These are phyloP conservation scores for Botia kubotai DNA, from an alignment of 2,797 vertebrate genomes.

Conservation along the genomic window DNA sequence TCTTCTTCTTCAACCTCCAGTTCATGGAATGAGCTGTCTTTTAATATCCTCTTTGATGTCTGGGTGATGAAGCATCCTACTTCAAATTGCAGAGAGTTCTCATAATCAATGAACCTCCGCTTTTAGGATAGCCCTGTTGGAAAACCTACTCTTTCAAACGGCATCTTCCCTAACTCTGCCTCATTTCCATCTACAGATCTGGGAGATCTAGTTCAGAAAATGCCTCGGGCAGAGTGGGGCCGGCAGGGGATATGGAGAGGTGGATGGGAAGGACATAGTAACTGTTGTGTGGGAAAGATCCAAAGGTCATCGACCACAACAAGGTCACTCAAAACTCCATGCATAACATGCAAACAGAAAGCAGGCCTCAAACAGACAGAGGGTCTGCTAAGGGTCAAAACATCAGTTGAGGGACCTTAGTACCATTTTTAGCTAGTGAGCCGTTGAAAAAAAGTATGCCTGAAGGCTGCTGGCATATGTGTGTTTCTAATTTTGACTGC, in stretches of 20 bases:
- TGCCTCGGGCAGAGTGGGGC: constrained; percentile 72
- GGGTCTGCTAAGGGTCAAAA: constrained; percentile 53
- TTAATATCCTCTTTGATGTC: constrained; percentile 39
- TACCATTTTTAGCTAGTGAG: constrained; percentile 43
- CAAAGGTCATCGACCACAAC: constrained; percentile 72
- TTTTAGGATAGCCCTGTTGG: constrained; percentile 67
- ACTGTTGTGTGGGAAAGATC: constrained; percentile 79
- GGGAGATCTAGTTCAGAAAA: constrained; percentile 76
- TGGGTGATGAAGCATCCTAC: constrained; percentile 51
- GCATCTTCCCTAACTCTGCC: constrained; percentile 75
- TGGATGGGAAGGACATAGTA: constrained; percentile 49
- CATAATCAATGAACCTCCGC: constrained; percentile 74
- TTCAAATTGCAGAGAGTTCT: constrained; percentile 40
- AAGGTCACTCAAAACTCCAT: constrained; percentile 77
- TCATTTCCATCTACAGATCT: constrained; percentile 68
- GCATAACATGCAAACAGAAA: constrained; percentile 71
- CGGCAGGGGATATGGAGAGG: constrained; percentile 57
- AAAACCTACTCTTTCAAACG: constrained; percentile 68
- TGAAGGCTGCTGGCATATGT: constrained; percentile 42
- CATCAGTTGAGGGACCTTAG: constrained; percentile 46
- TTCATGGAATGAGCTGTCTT: constrained; percentile 18
- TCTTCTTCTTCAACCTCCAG: neutral
- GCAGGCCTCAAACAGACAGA: constrained; percentile 50
- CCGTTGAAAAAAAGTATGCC: constrained; percentile 44
- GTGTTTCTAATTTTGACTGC: constrained; percentile 60